Conservation (phyloP, 2,113 vertebrate species). For the Anseranas semipalmata region DNA sequence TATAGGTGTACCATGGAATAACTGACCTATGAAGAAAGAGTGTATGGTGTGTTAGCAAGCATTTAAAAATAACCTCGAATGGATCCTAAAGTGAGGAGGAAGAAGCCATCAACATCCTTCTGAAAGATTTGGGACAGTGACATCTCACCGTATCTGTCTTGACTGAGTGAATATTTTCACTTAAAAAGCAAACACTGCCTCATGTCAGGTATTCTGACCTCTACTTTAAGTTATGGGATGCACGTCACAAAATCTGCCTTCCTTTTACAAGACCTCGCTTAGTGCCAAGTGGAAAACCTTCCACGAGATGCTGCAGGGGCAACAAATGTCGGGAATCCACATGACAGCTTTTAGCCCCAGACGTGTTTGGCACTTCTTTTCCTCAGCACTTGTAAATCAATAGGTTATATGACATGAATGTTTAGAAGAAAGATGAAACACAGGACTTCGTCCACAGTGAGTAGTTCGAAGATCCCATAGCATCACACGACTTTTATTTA, state of each 20-base stretch:
- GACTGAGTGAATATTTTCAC: background rate
- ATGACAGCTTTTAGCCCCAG: background rate
- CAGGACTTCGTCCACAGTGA: background rate
- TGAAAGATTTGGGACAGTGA: background rate
- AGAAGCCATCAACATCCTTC: background rate
- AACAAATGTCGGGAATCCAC: background rate
- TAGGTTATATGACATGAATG: background rate
- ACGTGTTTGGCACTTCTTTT: background rate
- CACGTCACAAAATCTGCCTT: background rate
- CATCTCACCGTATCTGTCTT: background rate
- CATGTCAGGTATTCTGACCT: background rate
- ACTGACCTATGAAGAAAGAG: background rate
- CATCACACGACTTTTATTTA: slow-evolving; percentile 37
- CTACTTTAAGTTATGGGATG: background rate
- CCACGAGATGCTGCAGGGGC: background rate
- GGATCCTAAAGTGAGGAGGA: background rate
- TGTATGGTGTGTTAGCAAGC: background rate
- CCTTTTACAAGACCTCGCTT: background rate
- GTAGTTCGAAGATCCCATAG: background rate
- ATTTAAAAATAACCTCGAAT: background rate
- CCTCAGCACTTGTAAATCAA: slow-evolving; percentile 14
- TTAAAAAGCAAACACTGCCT: background rate
- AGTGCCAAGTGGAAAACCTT: slow-evolving; percentile 3
- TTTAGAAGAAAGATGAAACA: slow-evolving; percentile 34
- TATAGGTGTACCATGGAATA: background rate